phyloP scores from a whole-genome alignment of 2,797 vertebrate genomes.

The Gouania willdenowi region DNA sequence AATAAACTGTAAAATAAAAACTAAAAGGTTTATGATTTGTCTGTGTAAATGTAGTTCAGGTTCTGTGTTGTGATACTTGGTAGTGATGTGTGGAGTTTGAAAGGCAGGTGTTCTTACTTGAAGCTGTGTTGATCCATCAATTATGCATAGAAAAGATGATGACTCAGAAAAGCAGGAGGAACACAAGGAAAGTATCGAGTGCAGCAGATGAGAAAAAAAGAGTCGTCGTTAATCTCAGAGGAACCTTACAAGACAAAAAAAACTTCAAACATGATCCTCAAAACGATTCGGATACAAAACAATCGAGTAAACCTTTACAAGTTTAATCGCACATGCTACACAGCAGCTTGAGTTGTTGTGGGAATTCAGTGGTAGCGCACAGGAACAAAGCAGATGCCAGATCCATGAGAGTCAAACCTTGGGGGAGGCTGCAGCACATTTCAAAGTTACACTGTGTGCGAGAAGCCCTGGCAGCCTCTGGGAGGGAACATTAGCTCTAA shows the following conservation, averaged over 20 bases:
- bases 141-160: conserved; percentile 35
- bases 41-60: too few relatives aligned
- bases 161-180: conserved; percentile 25
- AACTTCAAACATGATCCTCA: conserved; percentile 14
- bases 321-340: conserved; percentile 21
- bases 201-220: conserved; percentile 9
- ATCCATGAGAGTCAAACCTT: conserved; percentile 35
- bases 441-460: conserved; percentile 42
- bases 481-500: conserved; percentile 41
- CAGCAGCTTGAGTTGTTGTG: conserved; percentile 24
- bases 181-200: conserved; percentile 2
- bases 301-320: not conserved
- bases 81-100: too few relatives aligned
- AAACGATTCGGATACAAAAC: not conserved
- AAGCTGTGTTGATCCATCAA: conserved; percentile 54
- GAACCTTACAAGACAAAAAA: conserved; percentile 2
- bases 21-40: too few relatives aligned
- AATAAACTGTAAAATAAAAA: too few relatives aligned
- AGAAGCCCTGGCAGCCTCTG: conserved; percentile 36
- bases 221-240: conserved; percentile 11
- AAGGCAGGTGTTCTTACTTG: conserved; percentile 54
- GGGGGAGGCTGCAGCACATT: conserved; percentile 35
- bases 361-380: conserved; percentile 8
- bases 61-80: too few relatives aligned
- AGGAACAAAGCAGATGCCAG: conserved; percentile 39